Evolutionary conservation across 2,113 vertebrate species (phyloP), one percentile per base, ranked within the genome.

Genomic region (Melanerpes formicivorus): DNA sequence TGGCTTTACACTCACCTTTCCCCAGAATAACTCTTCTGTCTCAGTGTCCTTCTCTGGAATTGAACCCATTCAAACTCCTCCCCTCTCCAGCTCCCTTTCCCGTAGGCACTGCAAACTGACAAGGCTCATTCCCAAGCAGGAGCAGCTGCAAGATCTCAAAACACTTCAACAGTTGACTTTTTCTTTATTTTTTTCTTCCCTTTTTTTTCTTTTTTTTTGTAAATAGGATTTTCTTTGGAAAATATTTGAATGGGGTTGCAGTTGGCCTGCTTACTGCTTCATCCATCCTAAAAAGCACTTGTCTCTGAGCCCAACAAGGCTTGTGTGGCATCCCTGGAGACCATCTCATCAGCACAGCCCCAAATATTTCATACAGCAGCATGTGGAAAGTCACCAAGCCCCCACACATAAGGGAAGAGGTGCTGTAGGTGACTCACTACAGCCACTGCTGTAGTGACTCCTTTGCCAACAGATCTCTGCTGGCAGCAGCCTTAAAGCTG

Each of bases 391-490:
- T 18, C 40, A 52, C 67, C 15, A 69, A 74, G 29, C 7, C 15
- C 25, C 18, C 1, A 7, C 0, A 2, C 11, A 7, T 18, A 67
- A 55, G 46, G 46, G 29, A 69, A 26, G 6, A n/a, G 48, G 50
- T 63, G 40, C 17, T 66, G 65, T 19, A 46, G 14, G 23, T 34
- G 6, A 29, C 26, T 22, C 29, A n/a, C 23, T 6, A 14, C 37
- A 73, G 60, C 3, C 48, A 67, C 54, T 3, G 0, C 1, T 0
- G 0, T 48, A 25, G 18, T 63, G 60, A 58, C 73, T 58, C 10
- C 10, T 10, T 1, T 3, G 25, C 26, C 1, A 0, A 12, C 26
- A 10, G 69, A 40, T 19, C 50, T 63, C 7, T 1, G 1, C 30
- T 4, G 0, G 55, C 7, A 77, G 59, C n/a, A 66, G 27, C 58